Evolutionary conservation across 2,113 vertebrate genomes (phyloP).

Genomic region (Cololabis saira): DNA sequence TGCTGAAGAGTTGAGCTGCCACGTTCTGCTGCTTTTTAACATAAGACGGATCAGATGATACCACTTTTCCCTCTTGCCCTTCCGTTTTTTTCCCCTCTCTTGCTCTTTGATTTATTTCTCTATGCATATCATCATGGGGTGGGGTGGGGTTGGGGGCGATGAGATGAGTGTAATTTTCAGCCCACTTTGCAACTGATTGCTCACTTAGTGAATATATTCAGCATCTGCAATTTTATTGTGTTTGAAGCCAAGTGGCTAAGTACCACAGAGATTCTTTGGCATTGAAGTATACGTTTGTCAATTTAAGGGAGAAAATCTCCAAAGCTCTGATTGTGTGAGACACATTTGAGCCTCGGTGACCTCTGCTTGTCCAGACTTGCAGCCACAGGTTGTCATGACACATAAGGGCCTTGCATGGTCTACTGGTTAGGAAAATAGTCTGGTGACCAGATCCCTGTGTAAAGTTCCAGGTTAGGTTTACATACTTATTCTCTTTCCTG

Average conservation of each 20-base stretch:
- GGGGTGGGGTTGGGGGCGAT: conserved; percentile 25
- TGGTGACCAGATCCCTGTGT: conserved; percentile 42
- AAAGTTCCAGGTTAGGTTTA: conserved; percentile 62
- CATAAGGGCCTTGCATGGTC: conserved; percentile 59
- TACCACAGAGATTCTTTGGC: conserved; percentile 50
- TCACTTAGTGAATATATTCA: conserved; percentile 77
- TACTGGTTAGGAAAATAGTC: conserved; percentile 74
- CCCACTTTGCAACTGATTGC: conserved; percentile 78
- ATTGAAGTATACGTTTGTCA: conserved; percentile 67
- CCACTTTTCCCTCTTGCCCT: conserved; percentile 56
- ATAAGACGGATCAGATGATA: conserved; percentile 76
- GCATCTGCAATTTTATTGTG: conserved; percentile 72
- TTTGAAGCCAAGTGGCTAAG: conserved; percentile 65
- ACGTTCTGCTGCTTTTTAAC: conserved; percentile 72
- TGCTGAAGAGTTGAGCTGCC: conserved; percentile 73
- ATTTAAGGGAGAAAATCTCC: conserved; percentile 32
- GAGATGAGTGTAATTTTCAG: conserved; percentile 69
- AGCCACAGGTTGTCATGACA: conserved; percentile 42
- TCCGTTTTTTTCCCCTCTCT: conserved; percentile 44
- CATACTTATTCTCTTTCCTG: conserved; percentile 64
- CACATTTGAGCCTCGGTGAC: conserved; percentile 51
- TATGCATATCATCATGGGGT: conserved; percentile 72
- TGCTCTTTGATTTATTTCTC: conserved; percentile 75
- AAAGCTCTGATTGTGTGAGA: conserved; percentile 20
- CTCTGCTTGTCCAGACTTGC: conserved; percentile 48